Evolutionary conservation across 1,140 invertebrate genomes (phyloP), one percentile per base, ranked within the genome.

Genomic region (Drosophila fuyamai): DNA sequence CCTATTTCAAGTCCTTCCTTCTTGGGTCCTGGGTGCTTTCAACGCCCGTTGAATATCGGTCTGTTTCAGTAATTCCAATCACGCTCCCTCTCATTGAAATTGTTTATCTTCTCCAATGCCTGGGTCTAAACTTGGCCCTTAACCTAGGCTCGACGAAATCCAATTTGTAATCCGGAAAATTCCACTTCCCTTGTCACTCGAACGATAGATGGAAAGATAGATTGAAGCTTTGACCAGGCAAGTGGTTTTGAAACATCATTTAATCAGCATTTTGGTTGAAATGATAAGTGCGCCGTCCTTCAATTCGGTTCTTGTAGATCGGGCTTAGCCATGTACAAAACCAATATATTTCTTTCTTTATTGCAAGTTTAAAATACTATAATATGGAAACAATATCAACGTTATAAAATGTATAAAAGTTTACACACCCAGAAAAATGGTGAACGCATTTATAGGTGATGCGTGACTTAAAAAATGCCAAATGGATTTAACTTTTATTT

Each of bases 51-150:
- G 55, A 50, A 16, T 43, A 54, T 68, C 43, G 62, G 58, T 75
- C 72, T 50, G 36, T 66, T 56, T 60, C 75, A 80, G 66, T 80
- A 77, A 73, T 67, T 77, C 68, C 74, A 80, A 79, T 79, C 74
- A 77, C 48, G 60, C 44, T 35, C 74, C 76, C 53, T 73, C 62
- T 51, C 56, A 60, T 60, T 18, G 18, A 5, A 46, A 46, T 46
- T 46, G 44, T 23, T 46, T 46, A 46, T 46, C 16, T 46, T 43
- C 13, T 6, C 38, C 41, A 16, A 14, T 43, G 14, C 41, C 16
- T 43, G 14, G 14, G 7, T 4, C 14, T 46, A 9, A 18, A n/a
- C 14, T 44, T 44, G 43, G 6, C 43, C 16, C 6, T 32, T 6
- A 32, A 7, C 29, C 29, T 35, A 9, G 47, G 27, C 1, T 8